Conservation (phyloP, 2,113 vertebrate genomes). For the Ursus arctos region DNA sequence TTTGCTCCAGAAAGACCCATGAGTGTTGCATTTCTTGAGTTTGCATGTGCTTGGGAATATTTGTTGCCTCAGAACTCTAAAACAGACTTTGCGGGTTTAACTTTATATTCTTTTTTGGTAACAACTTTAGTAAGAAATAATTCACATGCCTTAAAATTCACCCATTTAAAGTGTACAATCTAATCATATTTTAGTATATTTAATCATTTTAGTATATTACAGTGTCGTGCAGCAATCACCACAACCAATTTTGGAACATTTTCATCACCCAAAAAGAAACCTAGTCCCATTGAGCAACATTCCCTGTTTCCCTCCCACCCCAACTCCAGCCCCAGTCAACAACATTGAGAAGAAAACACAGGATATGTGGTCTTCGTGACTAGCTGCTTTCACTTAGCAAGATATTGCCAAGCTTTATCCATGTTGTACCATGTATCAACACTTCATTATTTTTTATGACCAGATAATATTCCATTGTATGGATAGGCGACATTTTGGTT, state of each 20-base stretch:
- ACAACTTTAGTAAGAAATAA: not conserved
- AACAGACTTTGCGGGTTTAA: not conserved
- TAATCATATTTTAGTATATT: not conserved
- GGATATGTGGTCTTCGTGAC: too few species aligned
- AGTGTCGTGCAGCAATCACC: not conserved
- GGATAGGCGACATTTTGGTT: not conserved
- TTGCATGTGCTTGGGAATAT: not conserved
- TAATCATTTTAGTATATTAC: not conserved
- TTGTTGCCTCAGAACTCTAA: not conserved
- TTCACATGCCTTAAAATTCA: not conserved
- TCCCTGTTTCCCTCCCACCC: not conserved
- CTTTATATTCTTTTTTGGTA: not conserved
- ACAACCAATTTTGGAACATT: not conserved
- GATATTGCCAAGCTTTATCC: not conserved
- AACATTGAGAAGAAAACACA: not conserved
- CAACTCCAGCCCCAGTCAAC: not conserved
- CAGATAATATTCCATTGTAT: not conserved
- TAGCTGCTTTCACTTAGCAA: not conserved
- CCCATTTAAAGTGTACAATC: not conserved
- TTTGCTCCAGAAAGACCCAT: not conserved
- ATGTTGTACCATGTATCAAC: not conserved
- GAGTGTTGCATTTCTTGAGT: not conserved
- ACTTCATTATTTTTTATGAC: not conserved
- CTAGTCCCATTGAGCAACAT: not conserved
- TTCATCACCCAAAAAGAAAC: not conserved